Evolutionary conservation across 2,797 vertebrate genomes (phyloP), one percentile per base, ranked within the genome.

Genomic region (Prionace glauca): DNA sequence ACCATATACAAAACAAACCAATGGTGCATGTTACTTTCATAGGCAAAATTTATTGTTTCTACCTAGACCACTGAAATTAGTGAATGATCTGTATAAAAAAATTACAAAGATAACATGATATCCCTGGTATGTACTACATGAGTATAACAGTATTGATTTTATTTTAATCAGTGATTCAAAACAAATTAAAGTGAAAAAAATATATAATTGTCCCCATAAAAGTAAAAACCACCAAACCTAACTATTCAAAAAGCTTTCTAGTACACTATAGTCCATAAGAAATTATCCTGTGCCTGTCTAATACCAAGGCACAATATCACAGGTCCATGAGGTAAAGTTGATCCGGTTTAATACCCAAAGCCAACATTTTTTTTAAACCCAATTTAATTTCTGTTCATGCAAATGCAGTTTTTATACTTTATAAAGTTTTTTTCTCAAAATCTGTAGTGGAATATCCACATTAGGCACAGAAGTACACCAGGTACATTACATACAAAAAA

Each of bases 301-400:
- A 96, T 96, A 96, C 95, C 95, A 96, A 96, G 96, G 96, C 96
- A 96, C 95, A 88, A 95, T 95, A 95, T 96, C 94, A 96, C 96
- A 96, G 96, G 96, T 95, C 95, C 86, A 95, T 96, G 96, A 96
- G 96, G 96, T 96, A 96, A 96, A 96, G 96, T 96, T 96, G 96
- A 95, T 96, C 96, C 95, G 96, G 96, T 96, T 96, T 95, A 95
- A 95, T 77, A 95, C 71, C 93, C 77, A 77, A 77, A 96, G 95
- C 96, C 96, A 96, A 96, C 95, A 92, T 96, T 95, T 96, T 72
- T 96, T 96, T 95, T 96, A 96, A 96, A 95, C 95, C 95, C 74
- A 95, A 72, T 74, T 95, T 95, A 95, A 95, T 95, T 95, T 96
- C 95, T 96, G 96, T 96, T 96, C 96, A 96, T 96, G 96, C 96